Evolutionary conservation across 2,797 vertebrate species (phyloP).

Genomic region (Typhlichthys subterraneus): DNA sequence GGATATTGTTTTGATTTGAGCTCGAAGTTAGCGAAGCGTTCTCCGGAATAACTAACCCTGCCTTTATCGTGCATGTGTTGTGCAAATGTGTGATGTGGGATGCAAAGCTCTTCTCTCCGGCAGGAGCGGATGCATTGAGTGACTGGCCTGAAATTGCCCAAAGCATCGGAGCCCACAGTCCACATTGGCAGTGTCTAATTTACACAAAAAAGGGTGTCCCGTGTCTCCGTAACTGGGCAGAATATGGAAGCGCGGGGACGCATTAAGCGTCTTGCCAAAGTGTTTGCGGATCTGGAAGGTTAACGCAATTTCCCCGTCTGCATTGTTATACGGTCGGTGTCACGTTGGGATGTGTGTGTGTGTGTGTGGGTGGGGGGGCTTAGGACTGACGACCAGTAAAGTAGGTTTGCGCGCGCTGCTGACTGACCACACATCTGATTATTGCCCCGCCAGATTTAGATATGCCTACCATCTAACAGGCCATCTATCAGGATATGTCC

Average conservation of each 20-base stretch:
- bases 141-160: constrained; percentile 74
- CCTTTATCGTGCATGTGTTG: background rate
- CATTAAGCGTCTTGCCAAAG: constrained; percentile 63
- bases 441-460: constrained; percentile 73
- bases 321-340: constrained; percentile 69
- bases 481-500: constrained; percentile 70
- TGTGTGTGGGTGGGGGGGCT: constrained; percentile 16
- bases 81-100: constrained; percentile 19
- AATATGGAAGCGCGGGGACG: constrained; percentile 25
- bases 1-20: too few species aligned
- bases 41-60: too few species aligned
- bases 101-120: constrained; percentile 42
- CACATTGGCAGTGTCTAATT: constrained; percentile 72
- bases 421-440: constrained; percentile 69
- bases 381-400: constrained; percentile 49
- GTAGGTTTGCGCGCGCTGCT: constrained; percentile 44
- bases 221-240: constrained; percentile 52
- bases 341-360: constrained; percentile 6
- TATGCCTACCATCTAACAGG: constrained; percentile 73
- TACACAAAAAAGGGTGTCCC: constrained; percentile 62
- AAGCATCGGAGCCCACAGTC: constrained; percentile 57
- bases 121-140: constrained; percentile 52
- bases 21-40: too few species aligned
- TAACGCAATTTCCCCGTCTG: constrained; percentile 77
- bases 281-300: constrained; percentile 60